Conservation (phyloP, 2,113 vertebrate species). For the Microtus oregoni region DNA sequence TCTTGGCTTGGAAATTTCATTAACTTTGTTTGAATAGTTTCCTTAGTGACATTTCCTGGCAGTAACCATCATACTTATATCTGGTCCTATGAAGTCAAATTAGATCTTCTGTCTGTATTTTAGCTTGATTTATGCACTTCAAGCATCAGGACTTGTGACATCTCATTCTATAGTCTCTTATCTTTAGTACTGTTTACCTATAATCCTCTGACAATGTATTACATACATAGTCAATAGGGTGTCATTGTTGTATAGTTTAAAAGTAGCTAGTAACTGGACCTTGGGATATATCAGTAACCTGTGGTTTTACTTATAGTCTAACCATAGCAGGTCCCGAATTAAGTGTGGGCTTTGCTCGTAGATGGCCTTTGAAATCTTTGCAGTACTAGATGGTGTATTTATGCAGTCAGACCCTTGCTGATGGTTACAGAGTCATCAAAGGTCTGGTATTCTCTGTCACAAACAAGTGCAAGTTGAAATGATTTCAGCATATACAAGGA, state of each 20-base stretch:
- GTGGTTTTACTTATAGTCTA: neutral
- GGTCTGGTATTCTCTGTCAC: neutral
- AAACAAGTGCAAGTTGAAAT: neutral
- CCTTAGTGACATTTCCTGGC: neutral
- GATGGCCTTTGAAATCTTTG: neutral
- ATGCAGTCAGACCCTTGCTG: neutral
- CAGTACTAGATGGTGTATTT: neutral
- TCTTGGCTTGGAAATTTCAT: neutral
- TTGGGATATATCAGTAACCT: neutral
- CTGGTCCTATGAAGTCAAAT: neutral
- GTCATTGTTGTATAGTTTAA: neutral
- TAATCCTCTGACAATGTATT: neutral
- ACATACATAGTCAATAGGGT: neutral
- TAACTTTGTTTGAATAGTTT: neutral
- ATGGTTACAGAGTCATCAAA: neutral
- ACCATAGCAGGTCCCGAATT: neutral
- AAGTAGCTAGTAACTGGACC: too few species aligned
- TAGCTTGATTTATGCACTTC: neutral
- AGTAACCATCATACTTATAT: neutral
- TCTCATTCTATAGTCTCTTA: neutral
- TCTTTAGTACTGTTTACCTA: neutral
- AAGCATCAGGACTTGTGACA: too few species aligned
- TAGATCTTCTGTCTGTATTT: neutral
- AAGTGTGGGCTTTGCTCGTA: neutral
- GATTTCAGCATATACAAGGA: too few species aligned